These are phyloP conservation scores for Pontoporia blainvillei DNA, from an alignment of 2,113 vertebrate genomes.

Conservation along the genomic window DNA sequence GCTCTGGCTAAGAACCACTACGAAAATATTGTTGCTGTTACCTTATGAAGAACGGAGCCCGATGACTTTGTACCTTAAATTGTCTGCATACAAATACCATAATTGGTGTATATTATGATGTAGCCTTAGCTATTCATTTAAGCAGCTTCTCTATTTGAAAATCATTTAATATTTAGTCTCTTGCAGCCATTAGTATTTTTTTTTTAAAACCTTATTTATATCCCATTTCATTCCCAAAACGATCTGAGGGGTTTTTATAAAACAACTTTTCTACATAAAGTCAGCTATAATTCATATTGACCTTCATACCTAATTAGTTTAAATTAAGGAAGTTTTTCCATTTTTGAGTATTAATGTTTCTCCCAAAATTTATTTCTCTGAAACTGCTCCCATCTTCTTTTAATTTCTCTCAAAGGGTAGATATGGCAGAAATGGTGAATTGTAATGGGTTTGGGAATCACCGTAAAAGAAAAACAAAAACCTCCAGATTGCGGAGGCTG, in stretches of 20 bases:
- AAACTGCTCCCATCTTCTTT: background rate
- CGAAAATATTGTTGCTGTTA: background rate
- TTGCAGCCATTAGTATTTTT: background rate
- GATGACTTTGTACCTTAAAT: background rate
- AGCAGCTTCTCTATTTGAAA: background rate
- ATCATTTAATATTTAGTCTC: background rate
- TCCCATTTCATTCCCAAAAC: background rate
- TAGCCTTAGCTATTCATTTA: background rate
- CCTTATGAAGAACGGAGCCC: background rate
- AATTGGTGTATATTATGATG: background rate
- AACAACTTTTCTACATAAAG: background rate
- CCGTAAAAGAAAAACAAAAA: slow-evolving; percentile 40
- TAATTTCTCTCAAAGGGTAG: background rate
- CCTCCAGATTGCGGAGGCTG: slow-evolving; percentile 44
- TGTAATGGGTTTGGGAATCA: background rate
- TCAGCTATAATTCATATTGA: background rate
- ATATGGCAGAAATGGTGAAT: background rate
- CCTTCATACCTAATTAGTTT: background rate
- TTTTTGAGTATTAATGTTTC: background rate
- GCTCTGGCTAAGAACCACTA: background rate
- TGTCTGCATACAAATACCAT: background rate
- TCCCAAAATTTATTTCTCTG: background rate
- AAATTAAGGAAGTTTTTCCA: background rate
- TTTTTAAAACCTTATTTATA: background rate
- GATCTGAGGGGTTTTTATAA: background rate